phyloP scores from a whole-genome alignment of 2,113 vertebrate genomes.

The Phyllostomus discolor region DNA sequence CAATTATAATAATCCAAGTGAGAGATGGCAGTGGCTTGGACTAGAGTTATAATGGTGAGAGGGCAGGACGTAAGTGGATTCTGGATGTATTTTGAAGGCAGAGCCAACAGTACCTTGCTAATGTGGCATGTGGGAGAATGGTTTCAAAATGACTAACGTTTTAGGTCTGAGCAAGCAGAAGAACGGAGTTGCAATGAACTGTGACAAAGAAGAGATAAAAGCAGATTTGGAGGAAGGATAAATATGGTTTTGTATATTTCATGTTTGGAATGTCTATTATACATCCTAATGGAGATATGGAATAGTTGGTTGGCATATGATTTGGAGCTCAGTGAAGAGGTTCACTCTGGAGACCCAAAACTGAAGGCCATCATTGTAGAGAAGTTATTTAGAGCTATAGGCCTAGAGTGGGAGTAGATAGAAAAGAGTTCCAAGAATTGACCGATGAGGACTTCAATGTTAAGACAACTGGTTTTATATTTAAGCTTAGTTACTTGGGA shows the following conservation, averaged over 20 bases:
- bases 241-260: neutral
- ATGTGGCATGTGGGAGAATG: neutral
- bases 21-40: neutral
- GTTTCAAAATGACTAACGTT: neutral
- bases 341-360: neutral
- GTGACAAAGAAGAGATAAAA: neutral
- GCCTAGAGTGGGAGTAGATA: neutral
- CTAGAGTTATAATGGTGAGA: neutral
- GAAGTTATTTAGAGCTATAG: neutral
- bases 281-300: neutral
- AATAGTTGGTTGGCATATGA: neutral
- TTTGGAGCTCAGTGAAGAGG: neutral
- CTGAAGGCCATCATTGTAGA: neutral
- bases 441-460: neutral
- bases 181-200: neutral
- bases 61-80: neutral
- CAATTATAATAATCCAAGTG: neutral
- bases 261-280: neutral
- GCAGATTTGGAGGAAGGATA: neutral
- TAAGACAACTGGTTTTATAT: constrained; percentile 14
- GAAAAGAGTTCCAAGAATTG: neutral
- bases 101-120: neutral
- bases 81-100: constrained; percentile 13
- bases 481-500: neutral
- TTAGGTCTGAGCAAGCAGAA: neutral